phyloP scores from a whole-genome alignment of 1,140 invertebrate species.

The Drosophila nigrodunni region DNA sequence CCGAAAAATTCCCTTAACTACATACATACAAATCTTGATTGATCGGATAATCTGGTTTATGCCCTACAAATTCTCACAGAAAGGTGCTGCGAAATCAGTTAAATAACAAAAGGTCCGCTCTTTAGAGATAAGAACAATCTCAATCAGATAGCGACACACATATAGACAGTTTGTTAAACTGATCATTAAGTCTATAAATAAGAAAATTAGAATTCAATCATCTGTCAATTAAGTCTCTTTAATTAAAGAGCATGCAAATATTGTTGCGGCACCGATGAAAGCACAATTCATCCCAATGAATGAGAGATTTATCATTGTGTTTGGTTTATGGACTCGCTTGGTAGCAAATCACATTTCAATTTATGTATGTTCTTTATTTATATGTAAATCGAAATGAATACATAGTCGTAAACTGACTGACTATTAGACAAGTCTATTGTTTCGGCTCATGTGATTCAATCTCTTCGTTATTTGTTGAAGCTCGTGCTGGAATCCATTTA shows the following conservation, averaged over 20 bases:
- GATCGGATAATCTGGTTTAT: conserved; percentile 39
- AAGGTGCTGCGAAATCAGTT: conserved; percentile 53
- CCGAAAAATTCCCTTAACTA: conserved; percentile 30
- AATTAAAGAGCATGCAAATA: conserved; percentile 66
- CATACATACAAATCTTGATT: conserved; percentile 22
- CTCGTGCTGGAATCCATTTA: neutral
- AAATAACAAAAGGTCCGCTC: neutral
- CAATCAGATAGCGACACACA: conserved; percentile 12
- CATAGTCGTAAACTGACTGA: conserved; percentile 5
- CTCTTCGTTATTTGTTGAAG: no score
- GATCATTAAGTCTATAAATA: conserved; percentile 62
- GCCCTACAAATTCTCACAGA: neutral
- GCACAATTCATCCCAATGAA: conserved; percentile 18
- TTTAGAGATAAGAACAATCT: conserved; percentile 9
- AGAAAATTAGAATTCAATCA: conserved; percentile 72
- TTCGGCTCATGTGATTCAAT: neutral
- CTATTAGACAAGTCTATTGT: conserved; percentile 9
- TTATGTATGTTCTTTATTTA: conserved; percentile 40
- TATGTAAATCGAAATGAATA: conserved; percentile 31
- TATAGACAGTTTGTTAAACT: conserved; percentile 43
- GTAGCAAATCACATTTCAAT: conserved; percentile 46
- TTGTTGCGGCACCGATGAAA: conserved; percentile 61
- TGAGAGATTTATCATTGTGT: conserved; percentile 30
- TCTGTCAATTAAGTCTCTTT: conserved; percentile 61
- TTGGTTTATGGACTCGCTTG: conserved; percentile 20